phyloP scores from a whole-genome alignment of 2,113 vertebrate genomes.

The Perca fluviatilis region DNA sequence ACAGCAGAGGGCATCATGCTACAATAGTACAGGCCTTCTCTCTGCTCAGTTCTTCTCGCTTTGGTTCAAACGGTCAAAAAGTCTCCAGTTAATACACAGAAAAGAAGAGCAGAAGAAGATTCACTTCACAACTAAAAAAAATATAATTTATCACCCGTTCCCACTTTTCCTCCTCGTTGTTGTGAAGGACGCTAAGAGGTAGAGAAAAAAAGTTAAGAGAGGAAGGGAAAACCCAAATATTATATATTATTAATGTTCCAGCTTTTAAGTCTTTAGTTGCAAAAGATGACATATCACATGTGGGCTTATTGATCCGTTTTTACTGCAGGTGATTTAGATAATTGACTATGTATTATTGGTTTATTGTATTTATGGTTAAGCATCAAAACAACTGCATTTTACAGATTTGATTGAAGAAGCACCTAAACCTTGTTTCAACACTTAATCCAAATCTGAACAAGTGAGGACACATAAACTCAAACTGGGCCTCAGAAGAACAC shows the following conservation, averaged over 20 bases:
- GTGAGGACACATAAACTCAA: background rate
- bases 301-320: background rate
- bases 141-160: background rate
- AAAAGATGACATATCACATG: background rate
- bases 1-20: constrained; percentile 66
- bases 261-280: background rate
- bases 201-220: background rate
- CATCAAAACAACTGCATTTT: background rate
- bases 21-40: background rate
- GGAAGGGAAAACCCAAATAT: background rate
- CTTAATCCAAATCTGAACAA: background rate
- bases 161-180: too few species aligned
- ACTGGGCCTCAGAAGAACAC: background rate
- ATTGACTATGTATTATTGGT: too few species aligned
- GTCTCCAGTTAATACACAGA: background rate
- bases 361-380: background rate
- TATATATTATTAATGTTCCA: background rate
- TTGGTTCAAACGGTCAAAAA: background rate
- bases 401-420: background rate
- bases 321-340: background rate
- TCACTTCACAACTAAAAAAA: background rate
- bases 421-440: background rate
- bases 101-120: background rate
- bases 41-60: background rate
- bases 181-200: background rate